Evolutionary conservation across 2,888 invertebrate species (phyloP).

Genomic region (Mycalesis mineus): DNA sequence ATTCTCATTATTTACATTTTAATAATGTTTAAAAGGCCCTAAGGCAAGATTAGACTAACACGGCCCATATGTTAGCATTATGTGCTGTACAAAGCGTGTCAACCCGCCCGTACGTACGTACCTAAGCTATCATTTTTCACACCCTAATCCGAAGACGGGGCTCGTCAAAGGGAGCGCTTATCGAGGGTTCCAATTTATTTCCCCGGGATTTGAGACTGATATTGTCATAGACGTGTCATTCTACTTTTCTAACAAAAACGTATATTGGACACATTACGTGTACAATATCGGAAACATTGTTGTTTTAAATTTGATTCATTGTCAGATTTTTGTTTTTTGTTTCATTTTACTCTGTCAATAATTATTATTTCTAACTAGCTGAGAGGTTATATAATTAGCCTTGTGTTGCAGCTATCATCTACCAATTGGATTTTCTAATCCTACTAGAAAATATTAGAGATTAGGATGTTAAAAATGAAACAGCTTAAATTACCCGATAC

Average conservation of each 20-base stretch:
- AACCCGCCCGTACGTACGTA: slow-evolving; percentile 41
- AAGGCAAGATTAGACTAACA: slow-evolving; percentile 10
- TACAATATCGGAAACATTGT: slow-evolving; percentile 14
- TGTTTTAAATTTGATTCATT: too few species aligned
- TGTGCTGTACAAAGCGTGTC: slow-evolving; percentile 45
- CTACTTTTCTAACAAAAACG: slow-evolving; percentile 21
- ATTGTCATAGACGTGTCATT: slow-evolving; percentile 55
- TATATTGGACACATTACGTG: slow-evolving; percentile 23
- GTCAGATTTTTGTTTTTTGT: too few species aligned
- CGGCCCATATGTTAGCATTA: slow-evolving; percentile 16
- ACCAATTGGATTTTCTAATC: too few species aligned
- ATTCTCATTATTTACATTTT: neutral
- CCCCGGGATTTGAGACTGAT: slow-evolving; percentile 63
- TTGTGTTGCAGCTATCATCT: too few species aligned
- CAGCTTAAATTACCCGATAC: too few species aligned
- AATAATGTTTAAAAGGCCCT: neutral
- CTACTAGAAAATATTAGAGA: too few species aligned
- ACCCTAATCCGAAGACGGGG: slow-evolving; percentile 69
- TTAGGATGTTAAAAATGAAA: too few species aligned
- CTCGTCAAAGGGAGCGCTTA: slow-evolving; percentile 76
- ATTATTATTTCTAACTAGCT: too few species aligned
- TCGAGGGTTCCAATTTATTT: slow-evolving; percentile 72
- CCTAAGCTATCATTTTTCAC: slow-evolving; percentile 75
- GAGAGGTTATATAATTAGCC: too few species aligned
- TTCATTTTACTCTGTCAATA: too few species aligned